Conservation (phyloP, 1,140 invertebrate species). For the Drosophila cardini region DNA sequence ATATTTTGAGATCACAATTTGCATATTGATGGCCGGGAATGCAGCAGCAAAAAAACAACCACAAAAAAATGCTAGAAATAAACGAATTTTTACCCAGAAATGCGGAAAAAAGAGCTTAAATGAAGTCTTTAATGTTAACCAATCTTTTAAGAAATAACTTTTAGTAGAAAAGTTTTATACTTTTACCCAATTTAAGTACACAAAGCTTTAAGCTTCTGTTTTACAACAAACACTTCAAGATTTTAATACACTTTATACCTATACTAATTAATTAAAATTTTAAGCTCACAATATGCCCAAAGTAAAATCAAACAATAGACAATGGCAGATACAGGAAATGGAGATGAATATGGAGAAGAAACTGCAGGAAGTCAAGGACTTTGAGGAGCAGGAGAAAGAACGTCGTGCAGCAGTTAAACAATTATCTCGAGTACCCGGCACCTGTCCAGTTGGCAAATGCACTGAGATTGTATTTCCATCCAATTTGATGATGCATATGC, state of each 20-base stretch:
- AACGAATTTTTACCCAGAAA: not conserved
- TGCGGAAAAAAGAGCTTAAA: not conserved
- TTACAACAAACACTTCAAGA: not conserved
- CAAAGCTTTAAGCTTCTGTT: not conserved
- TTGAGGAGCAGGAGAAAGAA: not conserved
- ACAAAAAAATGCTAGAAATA: not conserved
- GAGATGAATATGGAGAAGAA: constrained; percentile 24
- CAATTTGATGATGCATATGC: constrained; percentile 38
- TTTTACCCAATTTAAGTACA: not conserved
- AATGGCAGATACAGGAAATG: constrained; percentile 3
- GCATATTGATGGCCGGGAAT: constrained; percentile 30
- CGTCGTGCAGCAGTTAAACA: not conserved
- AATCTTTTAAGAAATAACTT: too few species aligned
- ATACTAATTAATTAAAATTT: constrained; percentile 15
- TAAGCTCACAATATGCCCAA: constrained; percentile 6
- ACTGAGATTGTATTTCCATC: constrained; percentile 40
- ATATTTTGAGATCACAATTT: constrained; percentile 36
- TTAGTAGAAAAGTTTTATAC: not conserved
- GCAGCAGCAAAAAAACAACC: not conserved
- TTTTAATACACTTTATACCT: not conserved
- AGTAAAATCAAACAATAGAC: not conserved
- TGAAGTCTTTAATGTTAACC: not conserved
- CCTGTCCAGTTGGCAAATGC: constrained; percentile 44
- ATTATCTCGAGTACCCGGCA: constrained; percentile 30
- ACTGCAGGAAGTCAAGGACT: constrained; percentile 13